These are phyloP conservation scores for Baryphthengus martii DNA, from an alignment of 2,113 vertebrate genomes.

Conservation along the genomic window DNA sequence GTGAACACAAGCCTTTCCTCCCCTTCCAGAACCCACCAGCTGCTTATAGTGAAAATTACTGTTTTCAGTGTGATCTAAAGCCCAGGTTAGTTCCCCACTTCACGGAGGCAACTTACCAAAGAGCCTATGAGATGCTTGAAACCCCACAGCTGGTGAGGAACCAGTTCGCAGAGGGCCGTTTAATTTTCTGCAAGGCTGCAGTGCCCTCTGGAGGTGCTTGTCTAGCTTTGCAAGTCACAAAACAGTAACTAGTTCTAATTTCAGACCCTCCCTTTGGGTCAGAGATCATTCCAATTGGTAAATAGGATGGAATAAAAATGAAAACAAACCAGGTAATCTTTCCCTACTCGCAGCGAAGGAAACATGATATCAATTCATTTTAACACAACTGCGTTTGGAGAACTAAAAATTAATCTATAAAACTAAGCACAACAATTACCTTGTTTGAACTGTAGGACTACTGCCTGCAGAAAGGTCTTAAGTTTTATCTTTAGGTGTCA, in stretches of 20 bases:
- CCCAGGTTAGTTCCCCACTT: not conserved
- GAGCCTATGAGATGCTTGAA: not conserved
- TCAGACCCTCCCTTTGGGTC: fast-evolving
- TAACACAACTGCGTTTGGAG: not conserved
- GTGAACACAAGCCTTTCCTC: not conserved
- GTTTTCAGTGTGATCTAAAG: not conserved
- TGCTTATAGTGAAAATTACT: not conserved
- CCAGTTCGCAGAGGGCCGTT: fast-evolving
- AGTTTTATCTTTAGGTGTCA: not conserved
- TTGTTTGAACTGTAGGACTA: not conserved
- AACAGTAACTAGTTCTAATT: fast-evolving
- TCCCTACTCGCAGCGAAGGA: fast-evolving
- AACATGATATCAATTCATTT: not conserved
- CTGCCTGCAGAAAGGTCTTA: not conserved
- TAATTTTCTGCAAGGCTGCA: not conserved
- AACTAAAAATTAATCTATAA: not conserved
- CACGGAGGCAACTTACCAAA: not conserved
- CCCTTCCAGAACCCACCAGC: not conserved
- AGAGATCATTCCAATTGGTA: not conserved
- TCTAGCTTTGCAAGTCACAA: not conserved
- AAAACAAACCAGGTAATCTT: not conserved
- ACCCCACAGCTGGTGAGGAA: not conserved
- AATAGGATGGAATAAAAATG: not conserved
- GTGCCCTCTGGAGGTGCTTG: conserved; percentile 34
- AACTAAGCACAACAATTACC: not conserved